A percentile compares a stretch with the other conserved stretches of the same genome.
Evolutionary conservation across 2,797 vertebrate species (phyloP).

Genomic region (Labeo calbasu): DNA sequence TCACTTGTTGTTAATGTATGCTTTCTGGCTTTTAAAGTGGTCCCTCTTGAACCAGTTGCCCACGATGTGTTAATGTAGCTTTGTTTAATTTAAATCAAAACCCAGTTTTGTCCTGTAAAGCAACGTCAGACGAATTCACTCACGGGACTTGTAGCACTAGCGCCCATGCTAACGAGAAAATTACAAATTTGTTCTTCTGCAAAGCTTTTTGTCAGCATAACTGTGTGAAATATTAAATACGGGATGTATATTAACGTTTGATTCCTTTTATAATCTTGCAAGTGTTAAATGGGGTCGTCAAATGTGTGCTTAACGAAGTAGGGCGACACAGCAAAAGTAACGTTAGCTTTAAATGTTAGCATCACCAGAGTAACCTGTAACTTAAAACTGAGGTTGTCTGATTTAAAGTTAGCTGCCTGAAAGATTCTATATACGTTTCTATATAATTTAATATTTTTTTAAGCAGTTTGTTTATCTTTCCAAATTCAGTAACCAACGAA

Average conservation of each 20-base stretch:
- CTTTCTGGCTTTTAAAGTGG: no score
- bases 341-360: background rate
- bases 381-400: background rate
- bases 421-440: background rate
- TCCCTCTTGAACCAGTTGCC: background rate
- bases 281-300: background rate
- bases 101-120: background rate
- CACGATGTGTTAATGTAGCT: background rate
- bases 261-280: background rate
- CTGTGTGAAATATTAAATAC: background rate
- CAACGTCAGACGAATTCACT: background rate
- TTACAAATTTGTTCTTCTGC: background rate
- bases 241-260: background rate
- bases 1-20: background rate
- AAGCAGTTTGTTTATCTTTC: background rate
- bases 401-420: background rate
- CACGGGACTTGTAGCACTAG: conserved; percentile 28
- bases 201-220: background rate
- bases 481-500: background rate
- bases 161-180: conserved; percentile 13
- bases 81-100: background rate
- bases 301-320: background rate
- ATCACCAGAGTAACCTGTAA: background rate
- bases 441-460: no score
- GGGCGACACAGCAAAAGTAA: background rate